Base-by-base conservation (phyloP, 2,113 vertebrate species). In the Hippocampus mohnikei region DNA sequence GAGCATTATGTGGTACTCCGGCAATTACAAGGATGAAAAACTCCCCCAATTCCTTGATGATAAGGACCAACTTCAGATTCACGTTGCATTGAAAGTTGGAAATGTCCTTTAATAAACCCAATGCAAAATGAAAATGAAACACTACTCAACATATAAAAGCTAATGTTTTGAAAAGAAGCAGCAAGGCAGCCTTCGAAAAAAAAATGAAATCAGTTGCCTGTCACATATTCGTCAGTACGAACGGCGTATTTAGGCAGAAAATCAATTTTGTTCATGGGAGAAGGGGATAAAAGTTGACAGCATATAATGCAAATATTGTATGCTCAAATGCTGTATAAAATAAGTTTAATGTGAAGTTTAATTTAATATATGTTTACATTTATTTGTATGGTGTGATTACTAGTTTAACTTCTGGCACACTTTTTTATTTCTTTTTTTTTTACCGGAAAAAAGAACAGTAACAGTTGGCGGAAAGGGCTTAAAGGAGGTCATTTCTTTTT, bases 211-310 rank as follows among this genome's bases (percentile, higher is more conserved):
- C 4, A 50, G 48, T 50, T 50, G 16, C 48, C 48, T 50, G 48
- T 18, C 48, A 7, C 48, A 50, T 16, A 53, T n/a, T 53, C 9
- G 1, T 53, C 21, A 53, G 52, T 23, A 11, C n/a, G 8, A 55
- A 23, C 9, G 3, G 2, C 52, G 11, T 55, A 23, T 23, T 21
- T 1, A 23, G n/a, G 9, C n/a, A 23, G 52, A n/a, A n/a, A 55
- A 23, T 55, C 8, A n/a, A n/a, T n/a, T n/a, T 27, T 58, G 29
- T 41, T 69, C 72, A 56, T 77, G 41, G 69, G 64, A 64, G 29
- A 29, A 20, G 40, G 40, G 66, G 41, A 25, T 64, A 15, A 44
- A 42, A 64, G 8, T 42, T 64, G 61, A 42, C 40, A n/a, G 20
- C 21, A 42, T 64, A 41, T 13, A 41, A 61, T 61, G 59, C 59